Evolutionary conservation across 2,888 invertebrate genomes (phyloP).

Genomic region (Meiosimyza decipiens): DNA sequence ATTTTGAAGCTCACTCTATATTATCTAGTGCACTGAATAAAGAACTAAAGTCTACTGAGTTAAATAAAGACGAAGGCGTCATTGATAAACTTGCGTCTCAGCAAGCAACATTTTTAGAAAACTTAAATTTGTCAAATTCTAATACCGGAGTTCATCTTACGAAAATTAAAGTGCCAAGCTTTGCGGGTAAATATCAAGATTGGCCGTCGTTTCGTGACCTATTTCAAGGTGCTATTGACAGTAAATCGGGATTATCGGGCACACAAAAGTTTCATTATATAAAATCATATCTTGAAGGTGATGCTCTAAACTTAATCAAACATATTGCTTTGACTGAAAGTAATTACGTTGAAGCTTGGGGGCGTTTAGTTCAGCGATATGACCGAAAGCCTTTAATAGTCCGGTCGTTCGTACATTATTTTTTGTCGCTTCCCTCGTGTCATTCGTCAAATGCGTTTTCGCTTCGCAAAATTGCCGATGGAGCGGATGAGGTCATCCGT

Average conservation of each 20-base stretch:
- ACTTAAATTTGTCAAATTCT: too few relatives aligned
- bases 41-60: too few relatives aligned
- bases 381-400: constrained; percentile 27
- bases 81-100: too few relatives aligned
- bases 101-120: too few relatives aligned
- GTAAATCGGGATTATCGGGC: too few relatives aligned
- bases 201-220: constrained; percentile 5
- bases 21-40: neutral
- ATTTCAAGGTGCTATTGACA: too few relatives aligned
- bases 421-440: constrained; percentile 28
- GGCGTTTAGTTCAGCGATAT: constrained; percentile 22
- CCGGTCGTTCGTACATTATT: constrained; percentile 28
- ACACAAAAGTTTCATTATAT: too few relatives aligned
- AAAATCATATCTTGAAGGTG: too few relatives aligned
- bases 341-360: constrained; percentile 26
- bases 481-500: constrained; percentile 8
- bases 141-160: neutral
- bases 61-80: too few relatives aligned
- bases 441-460: constrained; percentile 4
- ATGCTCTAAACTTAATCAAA: too few relatives aligned
- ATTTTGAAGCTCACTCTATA: neutral
- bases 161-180: constrained; percentile 4
- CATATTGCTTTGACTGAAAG: neutral
- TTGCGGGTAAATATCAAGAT: constrained; percentile 14
- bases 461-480: constrained; percentile 35